Evolutionary conservation across 2,797 vertebrate genomes (phyloP).

Genomic region (Pseudomugil tenellus): DNA sequence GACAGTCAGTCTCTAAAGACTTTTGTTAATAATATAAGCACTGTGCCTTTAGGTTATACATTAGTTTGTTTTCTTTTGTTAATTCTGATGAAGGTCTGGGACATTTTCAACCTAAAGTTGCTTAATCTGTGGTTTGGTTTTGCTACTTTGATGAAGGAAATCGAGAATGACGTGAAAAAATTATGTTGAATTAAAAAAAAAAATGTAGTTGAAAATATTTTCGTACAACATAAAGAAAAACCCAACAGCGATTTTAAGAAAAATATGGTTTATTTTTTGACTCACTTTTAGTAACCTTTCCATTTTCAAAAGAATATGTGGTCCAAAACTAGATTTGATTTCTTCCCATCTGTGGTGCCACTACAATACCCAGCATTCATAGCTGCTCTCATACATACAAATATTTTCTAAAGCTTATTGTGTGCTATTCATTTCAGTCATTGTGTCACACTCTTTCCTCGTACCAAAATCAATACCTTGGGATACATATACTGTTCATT

Average conservation of each 20-base stretch:
- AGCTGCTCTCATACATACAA: constrained; percentile 66
- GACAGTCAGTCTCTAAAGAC: constrained; percentile 16
- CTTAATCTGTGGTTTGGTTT: constrained; percentile 26
- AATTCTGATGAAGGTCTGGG: constrained; percentile 5
- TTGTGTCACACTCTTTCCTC: constrained; percentile 50
- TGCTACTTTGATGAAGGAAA: constrained; percentile 8
- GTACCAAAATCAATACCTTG: constrained; percentile 69
- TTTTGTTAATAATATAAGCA: constrained; percentile 19
- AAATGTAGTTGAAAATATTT: constrained; percentile 25
- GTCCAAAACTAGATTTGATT: constrained; percentile 79
- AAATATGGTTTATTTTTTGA: constrained; percentile 83
- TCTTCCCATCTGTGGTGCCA: constrained; percentile 83
- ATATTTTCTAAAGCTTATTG: constrained; percentile 67
- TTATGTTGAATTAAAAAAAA: neutral
- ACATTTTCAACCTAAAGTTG: neutral
- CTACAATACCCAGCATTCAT: constrained; percentile 65
- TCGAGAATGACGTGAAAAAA: neutral
- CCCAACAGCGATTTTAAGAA: constrained; percentile 72
- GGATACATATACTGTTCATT: constrained; percentile 43
- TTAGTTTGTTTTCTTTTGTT: neutral
- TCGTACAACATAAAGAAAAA: constrained; percentile 66
- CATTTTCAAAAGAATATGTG: constrained; percentile 77
- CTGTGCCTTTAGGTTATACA: constrained; percentile 30
- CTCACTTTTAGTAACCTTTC: constrained; percentile 72
- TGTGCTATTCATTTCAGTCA: constrained; percentile 51